Evolutionary conservation across 2,888 invertebrate species (phyloP), one percentile per base, ranked within the genome.

Genomic region (Neoaliturus tenellus): DNA sequence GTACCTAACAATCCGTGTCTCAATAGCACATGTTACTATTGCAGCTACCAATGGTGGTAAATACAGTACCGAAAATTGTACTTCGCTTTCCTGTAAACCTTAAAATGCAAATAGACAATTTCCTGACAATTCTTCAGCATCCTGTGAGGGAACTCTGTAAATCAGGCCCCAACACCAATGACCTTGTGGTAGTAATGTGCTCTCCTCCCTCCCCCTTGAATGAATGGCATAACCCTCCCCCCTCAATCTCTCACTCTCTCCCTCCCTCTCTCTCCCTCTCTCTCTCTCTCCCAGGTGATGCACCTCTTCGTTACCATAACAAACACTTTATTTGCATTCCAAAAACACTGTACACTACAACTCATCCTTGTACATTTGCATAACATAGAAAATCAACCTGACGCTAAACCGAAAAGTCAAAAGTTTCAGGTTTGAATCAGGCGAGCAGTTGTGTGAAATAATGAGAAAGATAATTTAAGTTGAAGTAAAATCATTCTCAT

Each of bases 101-200:
- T 12, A 51, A 51, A 51, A 51, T n/a, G 4, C 10, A 62, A 62
- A 14, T 14, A 6, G 25, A 14, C 14, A n/a, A 31, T 28, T 62
- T 31, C 31, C 62, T 17, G 62, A 23, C 28, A 62, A 28, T 31
- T 62, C 62, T 28, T 31, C 55, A 23, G 25, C 55, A 55, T 55
- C 28, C 28, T 25, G 62, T 25, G 62, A 28, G 28, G 62, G 62
- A 28, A 28, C 28, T 62, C 28, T 62, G 25, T 62, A 28, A 62
- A 62, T 62, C 62, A 62, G 62, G 62, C 62, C 55, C 31, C 31
- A 62, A 25, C 62, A 28, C 31, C 31, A 20, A 14, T 62, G 62
- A 17, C 62, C 62, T 62, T 62, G 51, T 51, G 20, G 62, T 17
- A 28, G 31, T 17, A 28, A 62, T 28, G 28, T 28, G 28, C 14